Evolutionary conservation across 1,140 invertebrate species (phyloP), one percentile per base, ranked within the genome.

Genomic region (Helicoverpa armigera): DNA sequence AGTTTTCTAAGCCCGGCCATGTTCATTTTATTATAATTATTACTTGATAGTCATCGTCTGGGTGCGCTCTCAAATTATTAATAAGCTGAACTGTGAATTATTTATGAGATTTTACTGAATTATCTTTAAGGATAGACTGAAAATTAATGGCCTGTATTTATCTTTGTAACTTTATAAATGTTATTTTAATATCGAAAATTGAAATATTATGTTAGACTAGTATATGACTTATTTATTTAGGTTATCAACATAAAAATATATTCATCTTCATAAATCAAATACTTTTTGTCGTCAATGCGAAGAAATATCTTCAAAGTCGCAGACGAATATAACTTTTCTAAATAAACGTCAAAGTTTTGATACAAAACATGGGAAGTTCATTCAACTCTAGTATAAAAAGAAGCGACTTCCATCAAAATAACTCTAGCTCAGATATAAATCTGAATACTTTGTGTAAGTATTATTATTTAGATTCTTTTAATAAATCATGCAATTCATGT

Each of bases 11-110:
- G 76, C 67, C 54, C 70, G 70, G 82, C 81, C 70, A 82, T 83
- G 79, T 69, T 61, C 72, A 56, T 75, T 85, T 85, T 74, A 82
- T 80, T 74, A 81, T 81, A 82, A 74, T 86, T 85, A 88, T 88
- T 87, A 85, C 56, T 50, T 50, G 73, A 75, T 75, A 75, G 51
- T 14, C 18, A 75, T 63, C 73, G 58, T 51, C 63, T 76, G 75
- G 61, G 60, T 48, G 54, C 35, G 35, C 56, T 74, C 31, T 23
- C 5, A 60, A 63, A 75, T 75, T 75, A 75, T 75, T 56, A 51
- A 75, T 75, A 75, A 58, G 16, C 35, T 56, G 50, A 73, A 54
- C 54, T 75, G 43, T 75, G 73, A 75, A 75, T 75, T 50, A 75
- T 50, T 63, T 63, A 56, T 54, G 70, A 65, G 61, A 65, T 65